Base-by-base conservation (phyloP, 1,140 invertebrate genomes). In the Armadillidium nasatum region DNA sequence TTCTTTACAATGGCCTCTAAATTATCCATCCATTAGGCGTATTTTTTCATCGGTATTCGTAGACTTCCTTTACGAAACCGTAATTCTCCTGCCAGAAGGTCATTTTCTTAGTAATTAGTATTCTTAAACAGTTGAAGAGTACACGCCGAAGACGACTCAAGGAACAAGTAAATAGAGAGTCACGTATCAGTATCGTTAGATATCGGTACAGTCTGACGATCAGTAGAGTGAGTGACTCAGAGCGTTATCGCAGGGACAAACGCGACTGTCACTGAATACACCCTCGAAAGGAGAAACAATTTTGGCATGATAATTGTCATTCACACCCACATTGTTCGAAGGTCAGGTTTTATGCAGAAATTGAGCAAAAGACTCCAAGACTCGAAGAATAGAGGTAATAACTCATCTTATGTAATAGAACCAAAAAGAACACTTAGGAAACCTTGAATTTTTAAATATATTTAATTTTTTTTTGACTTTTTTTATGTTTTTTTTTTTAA, bases 1-100 rank as follows among this genome's bases (percentile, higher is more conserved):
- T 82, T 82, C 45, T 78, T 78, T 72, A 82, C 81, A 74, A 80
- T 80, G 50, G 80, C 80, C 69, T 82, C 81, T 73, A 82, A 79
- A 74, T 82, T 82, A 77, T 82, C 81, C 81, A 82, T 82, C 81
- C 81, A 82, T 76, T 82, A 80, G 43, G 81, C 75, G 75, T 81
- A 81, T 71, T 82, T 82, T 11, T 75, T 44, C 78, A 82, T 33
- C 81, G 76, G 77, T 79, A 78, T 69, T 82, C 81, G 70, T 82
- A 82, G 11, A 82, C 81, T 71, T 82, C 81, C 79, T 82, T 82
- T 13, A 82, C 79, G 71, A 82, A 82, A 77, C 80, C 78, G 79
- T 82, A 82, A 72, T 82, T 82, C 76, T 82, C 81, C 76, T 80
- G 79, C 81, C 81, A 82, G 77, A 82, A 82, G n/a, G 79, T 80